Evolutionary conservation across 2,888 invertebrate species (phyloP).

Genomic region (Sarcophaga variegata): DNA sequence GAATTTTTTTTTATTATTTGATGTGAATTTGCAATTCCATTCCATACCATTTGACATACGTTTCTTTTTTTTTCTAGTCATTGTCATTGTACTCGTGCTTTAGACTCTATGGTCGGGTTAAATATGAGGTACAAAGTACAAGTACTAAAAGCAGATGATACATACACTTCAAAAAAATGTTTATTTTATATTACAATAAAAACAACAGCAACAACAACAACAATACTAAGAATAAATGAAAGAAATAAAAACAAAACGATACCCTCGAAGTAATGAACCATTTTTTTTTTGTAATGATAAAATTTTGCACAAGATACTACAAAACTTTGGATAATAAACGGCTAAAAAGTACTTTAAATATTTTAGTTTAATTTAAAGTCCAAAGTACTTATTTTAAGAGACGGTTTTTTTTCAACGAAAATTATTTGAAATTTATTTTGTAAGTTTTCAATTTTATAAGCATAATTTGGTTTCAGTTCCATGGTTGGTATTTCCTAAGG

Average conservation of each 20-base stretch:
- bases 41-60: constrained; percentile 3
- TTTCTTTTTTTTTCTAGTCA: background rate
- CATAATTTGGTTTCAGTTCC: too few species aligned
- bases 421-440: too few species aligned
- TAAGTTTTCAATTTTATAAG: too few species aligned
- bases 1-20: constrained; percentile 35
- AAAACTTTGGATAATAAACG: background rate
- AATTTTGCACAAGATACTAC: background rate
- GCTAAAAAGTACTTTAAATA: background rate
- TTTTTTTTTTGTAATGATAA: background rate
- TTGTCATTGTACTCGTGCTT: constrained; percentile 10
- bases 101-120: constrained; percentile 30
- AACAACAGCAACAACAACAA: background rate
- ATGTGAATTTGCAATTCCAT: constrained; percentile 51
- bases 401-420: too few species aligned
- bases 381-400: background rate
- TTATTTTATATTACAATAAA: background rate
- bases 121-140: constrained; percentile 57
- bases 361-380: background rate
- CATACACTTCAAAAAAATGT: background rate
- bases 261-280: background rate
- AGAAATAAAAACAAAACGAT: constrained; percentile 6
- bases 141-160: constrained; percentile 13
- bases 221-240: too few species aligned
- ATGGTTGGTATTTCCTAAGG: too few species aligned